phyloP scores from a whole-genome alignment of 2,888 invertebrate species.

The Caradrina kadenii region DNA sequence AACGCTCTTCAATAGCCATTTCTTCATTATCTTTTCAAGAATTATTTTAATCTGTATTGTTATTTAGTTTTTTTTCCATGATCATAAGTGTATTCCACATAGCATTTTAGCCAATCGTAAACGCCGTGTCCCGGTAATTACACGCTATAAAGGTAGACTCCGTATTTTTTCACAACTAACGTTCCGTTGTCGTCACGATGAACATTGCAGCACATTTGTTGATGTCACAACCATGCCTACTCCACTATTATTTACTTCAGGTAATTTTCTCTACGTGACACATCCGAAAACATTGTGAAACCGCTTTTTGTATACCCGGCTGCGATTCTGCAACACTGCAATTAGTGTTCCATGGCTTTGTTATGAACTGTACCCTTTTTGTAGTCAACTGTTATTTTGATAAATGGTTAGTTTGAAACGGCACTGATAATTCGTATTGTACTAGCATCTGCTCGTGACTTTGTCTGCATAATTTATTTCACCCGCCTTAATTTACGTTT shows the following conservation, averaged over 20 bases:
- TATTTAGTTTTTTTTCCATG: background rate
- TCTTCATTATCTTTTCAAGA: background rate
- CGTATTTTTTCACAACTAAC: slow-evolving; percentile 62
- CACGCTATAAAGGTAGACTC: slow-evolving; percentile 10
- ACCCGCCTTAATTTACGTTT: too few species aligned
- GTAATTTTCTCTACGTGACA: slow-evolving; percentile 72
- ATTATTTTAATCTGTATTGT: background rate
- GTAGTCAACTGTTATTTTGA: slow-evolving; percentile 35
- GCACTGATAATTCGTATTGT: background rate
- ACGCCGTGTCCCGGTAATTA: background rate
- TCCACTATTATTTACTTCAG: slow-evolving; percentile 67
- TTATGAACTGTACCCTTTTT: slow-evolving; percentile 40
- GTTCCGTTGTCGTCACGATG: slow-evolving; percentile 54
- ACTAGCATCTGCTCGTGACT: too few species aligned
- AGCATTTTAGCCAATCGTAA: background rate
- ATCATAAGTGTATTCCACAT: background rate
- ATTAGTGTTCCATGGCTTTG: slow-evolving; percentile 46
- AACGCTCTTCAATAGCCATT: background rate
- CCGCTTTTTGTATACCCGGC: slow-evolving; percentile 49
- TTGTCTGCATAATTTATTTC: too few species aligned
- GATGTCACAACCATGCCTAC: slow-evolving; percentile 68
- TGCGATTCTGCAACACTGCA: slow-evolving; percentile 48
- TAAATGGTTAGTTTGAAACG: slow-evolving; percentile 25
- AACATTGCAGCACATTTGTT: slow-evolving; percentile 63
- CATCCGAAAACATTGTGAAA: slow-evolving; percentile 72